A percentile compares a stretch with the other conserved stretches of the same genome.
Conservation (phyloP, 2,113 vertebrate genomes). For the Chamaea fasciata region DNA sequence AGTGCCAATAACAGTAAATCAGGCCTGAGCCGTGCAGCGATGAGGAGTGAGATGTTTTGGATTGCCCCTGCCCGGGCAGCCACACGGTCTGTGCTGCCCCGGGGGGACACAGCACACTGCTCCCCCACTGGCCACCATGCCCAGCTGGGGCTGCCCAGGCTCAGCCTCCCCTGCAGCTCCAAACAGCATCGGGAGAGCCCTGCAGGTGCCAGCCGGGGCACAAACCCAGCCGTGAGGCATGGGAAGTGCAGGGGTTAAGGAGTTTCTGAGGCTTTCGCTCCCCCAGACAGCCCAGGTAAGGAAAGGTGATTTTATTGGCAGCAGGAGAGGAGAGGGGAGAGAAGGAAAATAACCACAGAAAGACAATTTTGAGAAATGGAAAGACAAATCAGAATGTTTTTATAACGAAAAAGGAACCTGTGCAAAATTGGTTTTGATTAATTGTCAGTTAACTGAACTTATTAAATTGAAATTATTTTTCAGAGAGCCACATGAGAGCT, state of each 20-base stretch:
- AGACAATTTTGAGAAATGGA: background rate
- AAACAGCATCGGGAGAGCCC: no score
- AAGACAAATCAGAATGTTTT: background rate
- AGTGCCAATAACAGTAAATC: slow-evolving; percentile 18
- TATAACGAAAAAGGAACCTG: background rate
- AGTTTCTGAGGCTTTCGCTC: slow-evolving; percentile 3
- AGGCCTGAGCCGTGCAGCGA: background rate
- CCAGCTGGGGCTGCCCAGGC: no score
- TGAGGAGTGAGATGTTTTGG: background rate
- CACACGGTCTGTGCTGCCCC: background rate
- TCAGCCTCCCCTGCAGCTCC: rapidly evolving
- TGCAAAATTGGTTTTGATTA: slow-evolving; percentile 10
- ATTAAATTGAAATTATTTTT: slow-evolving; percentile 18
- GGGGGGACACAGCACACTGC: background rate
- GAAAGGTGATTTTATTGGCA: background rate
- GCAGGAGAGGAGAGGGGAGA: background rate
- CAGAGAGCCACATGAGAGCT: background rate
- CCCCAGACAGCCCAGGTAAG: background rate
- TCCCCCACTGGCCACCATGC: background rate
- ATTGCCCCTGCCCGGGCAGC: background rate
- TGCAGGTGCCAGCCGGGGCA: background rate
- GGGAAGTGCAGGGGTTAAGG: background rate
- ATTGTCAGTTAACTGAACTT: slow-evolving; percentile 5
- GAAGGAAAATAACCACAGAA: background rate
- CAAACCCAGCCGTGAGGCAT: no score